Evolutionary conservation across 2,113 vertebrate species (phyloP).

Genomic region (Orientallactaga bullata): DNA sequence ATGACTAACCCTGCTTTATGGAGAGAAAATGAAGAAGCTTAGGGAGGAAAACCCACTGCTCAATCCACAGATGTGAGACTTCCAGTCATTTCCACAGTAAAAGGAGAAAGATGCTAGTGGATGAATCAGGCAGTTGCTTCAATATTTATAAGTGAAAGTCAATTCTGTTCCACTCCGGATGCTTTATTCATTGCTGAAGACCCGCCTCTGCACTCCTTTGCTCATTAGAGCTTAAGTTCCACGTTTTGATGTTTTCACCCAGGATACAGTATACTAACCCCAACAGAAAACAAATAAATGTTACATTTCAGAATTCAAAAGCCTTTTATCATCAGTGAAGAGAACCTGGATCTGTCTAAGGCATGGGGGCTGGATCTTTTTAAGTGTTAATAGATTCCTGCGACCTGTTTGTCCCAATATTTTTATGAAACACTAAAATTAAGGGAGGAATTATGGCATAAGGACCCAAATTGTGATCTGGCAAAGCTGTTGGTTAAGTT

Average conservation of each 20-base stretch:
- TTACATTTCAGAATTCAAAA: not conserved
- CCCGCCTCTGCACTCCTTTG: not conserved
- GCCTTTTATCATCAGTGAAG: not conserved
- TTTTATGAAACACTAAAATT: conserved; percentile 36
- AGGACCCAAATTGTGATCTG: not conserved
- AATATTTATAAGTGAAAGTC: conserved; percentile 37
- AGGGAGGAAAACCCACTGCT: not conserved
- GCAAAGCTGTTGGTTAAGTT: not conserved
- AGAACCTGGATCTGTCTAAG: not conserved
- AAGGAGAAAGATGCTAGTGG: not conserved
- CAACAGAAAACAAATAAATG: not conserved
- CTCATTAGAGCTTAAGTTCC: not conserved
- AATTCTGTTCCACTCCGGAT: not conserved
- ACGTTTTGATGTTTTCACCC: not conserved
- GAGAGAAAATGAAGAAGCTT: not conserved
- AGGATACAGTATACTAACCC: not conserved
- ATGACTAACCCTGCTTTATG: not conserved
- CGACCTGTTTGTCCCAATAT: not conserved
- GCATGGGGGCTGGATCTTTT: not conserved
- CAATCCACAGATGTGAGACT: not conserved
- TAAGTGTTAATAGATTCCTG: conserved; percentile 31
- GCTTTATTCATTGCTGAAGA: not conserved
- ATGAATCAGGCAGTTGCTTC: not conserved
- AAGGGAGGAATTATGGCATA: not conserved
- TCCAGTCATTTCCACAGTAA: conserved; percentile 1